phyloP scores from a whole-genome alignment of 53 echinoderm and acorn worm species.

The Antedon mediterranea region DNA sequence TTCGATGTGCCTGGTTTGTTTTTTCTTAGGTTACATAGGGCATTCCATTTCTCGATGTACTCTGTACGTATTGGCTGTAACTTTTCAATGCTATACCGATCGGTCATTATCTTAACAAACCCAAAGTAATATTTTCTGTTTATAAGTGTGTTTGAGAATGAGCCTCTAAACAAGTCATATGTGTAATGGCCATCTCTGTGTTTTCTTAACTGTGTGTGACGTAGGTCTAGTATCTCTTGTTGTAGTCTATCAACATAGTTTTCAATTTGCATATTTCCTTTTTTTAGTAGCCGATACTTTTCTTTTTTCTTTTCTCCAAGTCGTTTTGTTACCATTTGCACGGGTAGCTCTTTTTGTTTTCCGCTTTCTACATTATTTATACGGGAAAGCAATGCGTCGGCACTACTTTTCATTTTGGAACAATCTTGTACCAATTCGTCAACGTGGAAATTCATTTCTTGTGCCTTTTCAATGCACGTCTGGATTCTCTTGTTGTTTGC shows the following conservation, averaged over 20 bases:
- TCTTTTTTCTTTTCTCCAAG: background rate
- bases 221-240: background rate
- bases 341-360: background rate
- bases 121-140: conserved; percentile 8
- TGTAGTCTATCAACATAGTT: conserved; percentile 5
- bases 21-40: conserved; percentile 6
- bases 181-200: background rate
- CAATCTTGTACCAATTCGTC: background rate
- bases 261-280: background rate
- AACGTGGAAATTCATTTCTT: background rate
- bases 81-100: conserved; percentile 3
- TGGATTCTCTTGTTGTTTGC: background rate
- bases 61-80: conserved; percentile 9
- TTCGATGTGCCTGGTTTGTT: too few species aligned
- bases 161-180: background rate
- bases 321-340: background rate
- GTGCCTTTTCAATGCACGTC: background rate
- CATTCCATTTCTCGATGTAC: background rate
- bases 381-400: background rate
- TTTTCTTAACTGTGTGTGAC: background rate
- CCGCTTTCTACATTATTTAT: background rate
- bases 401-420: background rate
- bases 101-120: conserved; percentile 4
- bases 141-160: background rate
- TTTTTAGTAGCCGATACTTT: background rate